Evolutionary conservation across 2,113 vertebrate species (phyloP).

Genomic region (Phaetusa simplex): DNA sequence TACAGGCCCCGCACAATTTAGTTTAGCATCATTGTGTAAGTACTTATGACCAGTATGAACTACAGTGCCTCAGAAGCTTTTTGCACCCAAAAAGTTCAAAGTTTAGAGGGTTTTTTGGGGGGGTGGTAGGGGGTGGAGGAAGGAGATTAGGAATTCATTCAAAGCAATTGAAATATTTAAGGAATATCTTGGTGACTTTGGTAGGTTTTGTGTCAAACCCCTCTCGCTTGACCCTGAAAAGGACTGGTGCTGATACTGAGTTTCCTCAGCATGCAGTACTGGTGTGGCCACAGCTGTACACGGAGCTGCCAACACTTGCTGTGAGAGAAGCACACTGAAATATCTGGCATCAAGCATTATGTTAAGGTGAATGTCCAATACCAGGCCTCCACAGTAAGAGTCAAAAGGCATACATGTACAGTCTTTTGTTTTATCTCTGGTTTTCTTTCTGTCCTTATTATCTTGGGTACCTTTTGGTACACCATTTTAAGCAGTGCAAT

Average conservation of each 20-base stretch:
- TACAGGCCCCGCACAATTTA: background rate
- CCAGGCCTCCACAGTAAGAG: background rate
- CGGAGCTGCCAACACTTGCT: background rate
- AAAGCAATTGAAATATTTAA: background rate
- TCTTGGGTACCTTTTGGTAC: background rate
- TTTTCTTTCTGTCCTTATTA: background rate
- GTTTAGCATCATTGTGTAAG: background rate
- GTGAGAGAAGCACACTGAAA: background rate
- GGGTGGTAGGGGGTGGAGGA: background rate
- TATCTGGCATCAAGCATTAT: background rate
- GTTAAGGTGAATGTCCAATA: background rate
- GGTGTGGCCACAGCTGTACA: background rate
- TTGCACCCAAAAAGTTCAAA: background rate
- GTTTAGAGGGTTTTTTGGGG: background rate
- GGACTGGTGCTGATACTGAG: background rate
- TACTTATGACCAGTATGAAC: background rate
- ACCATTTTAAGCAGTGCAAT: background rate
- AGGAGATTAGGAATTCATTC: background rate
- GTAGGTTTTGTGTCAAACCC: background rate
- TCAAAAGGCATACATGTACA: background rate
- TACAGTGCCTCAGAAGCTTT: background rate
- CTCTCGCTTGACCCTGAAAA: background rate
- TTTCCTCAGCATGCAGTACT: background rate
- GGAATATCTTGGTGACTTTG: background rate
- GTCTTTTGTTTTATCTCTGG: background rate